phyloP scores from a whole-genome alignment of 2,113 vertebrate genomes.

The Eubucco bourcierii region DNA sequence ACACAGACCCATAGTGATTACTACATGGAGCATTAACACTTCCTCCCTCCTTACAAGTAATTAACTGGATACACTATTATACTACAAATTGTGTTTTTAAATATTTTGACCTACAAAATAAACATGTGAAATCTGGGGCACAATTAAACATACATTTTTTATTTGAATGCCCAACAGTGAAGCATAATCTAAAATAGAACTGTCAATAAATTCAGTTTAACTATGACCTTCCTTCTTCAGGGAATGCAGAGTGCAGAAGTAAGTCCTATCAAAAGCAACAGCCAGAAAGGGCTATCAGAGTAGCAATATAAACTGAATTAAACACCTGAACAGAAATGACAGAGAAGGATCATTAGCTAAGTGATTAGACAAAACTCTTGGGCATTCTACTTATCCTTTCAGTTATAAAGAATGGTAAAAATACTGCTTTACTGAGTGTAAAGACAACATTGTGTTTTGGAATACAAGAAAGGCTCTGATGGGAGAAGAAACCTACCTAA shows the following conservation, averaged over 20 bases:
- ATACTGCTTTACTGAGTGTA: not conserved
- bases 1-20: not conserved
- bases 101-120: not conserved
- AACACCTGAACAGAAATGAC: slow-evolving; percentile 32
- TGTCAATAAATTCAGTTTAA: not conserved
- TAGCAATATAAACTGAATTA: slow-evolving; percentile 43
- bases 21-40: not conserved
- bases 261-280: slow-evolving; percentile 22
- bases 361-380: slow-evolving; percentile 36
- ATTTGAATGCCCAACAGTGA: not conserved
- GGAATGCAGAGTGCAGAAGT: not conserved
- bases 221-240: slow-evolving; percentile 1
- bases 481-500: not conserved
- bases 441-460: not conserved
- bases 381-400: not conserved
- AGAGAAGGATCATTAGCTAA: slow-evolving; percentile 50
- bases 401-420: slow-evolving; percentile 11
- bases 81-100: not conserved
- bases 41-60: not conserved
- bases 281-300: slow-evolving; percentile 23
- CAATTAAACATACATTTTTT: not conserved
- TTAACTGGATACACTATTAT: not conserved
- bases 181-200: not conserved
- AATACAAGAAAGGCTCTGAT: not conserved
- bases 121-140: not conserved